Evolutionary conservation across 2,113 vertebrate genomes (phyloP), one percentile per base, ranked within the genome.

Genomic region (Platichthys flesus): DNA sequence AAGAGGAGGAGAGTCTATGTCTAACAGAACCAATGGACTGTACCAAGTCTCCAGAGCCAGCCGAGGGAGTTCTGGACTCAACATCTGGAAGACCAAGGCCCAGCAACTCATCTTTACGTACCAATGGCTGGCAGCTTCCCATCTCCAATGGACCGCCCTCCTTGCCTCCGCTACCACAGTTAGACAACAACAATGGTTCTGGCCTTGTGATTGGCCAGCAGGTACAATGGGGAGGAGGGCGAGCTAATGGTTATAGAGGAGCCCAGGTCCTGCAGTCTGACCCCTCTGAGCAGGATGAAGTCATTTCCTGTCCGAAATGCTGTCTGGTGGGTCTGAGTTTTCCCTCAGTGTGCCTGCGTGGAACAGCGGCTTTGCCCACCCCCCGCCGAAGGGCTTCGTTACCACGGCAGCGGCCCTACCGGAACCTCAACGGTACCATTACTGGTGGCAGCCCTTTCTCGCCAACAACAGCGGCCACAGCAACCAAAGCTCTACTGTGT

Each of bases 251-350:
- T 24, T 91, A 90, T 71, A 74, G 55, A 0, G 67, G 31, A 37
- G 65, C 81, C 16, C 85, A 78, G 61, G 79, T 92, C 56, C 89
- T 85, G 24, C 85, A 88, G 2, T 76, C 73, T 5, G 73, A 93
- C 0, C 67, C 85, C 9, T 76, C 93, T 47, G 97, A 98, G 87
- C 94, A 95, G 16, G 96, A 97, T 0, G 96, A 98, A 31, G 94
- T 95, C 2, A 89, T 97, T 75, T 93, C 96, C 42, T 98, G 97
- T 73, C 96, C 97, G 0, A 91, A 95, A 64, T 98, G 97, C 91
- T 98, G 97, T 78, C 89, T 97, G 2, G 88, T 94, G 10, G 94
- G 96, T 49, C 94, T 97, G 83, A 96, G 94, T 74, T 94, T 97
- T 3, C 87, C 96, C 42, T 97, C 96, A 0, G 70, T 96, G 89